These are phyloP conservation scores for Mycetomoellerius zeteki DNA, from an alignment of 1,140 invertebrate species.

Conservation along the genomic window DNA sequence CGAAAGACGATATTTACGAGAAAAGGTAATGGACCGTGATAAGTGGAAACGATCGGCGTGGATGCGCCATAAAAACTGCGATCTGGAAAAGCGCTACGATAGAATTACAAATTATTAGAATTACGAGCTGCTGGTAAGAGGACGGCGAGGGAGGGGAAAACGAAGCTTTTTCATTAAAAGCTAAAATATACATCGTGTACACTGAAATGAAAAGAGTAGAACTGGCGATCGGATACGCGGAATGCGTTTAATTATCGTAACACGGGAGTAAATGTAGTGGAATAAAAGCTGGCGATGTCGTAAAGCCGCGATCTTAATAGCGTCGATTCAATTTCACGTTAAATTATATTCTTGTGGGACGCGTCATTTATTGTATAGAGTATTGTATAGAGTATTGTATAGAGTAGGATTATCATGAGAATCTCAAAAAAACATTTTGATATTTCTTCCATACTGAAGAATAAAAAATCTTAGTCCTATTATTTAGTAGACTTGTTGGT, in stretches of 20 bases:
- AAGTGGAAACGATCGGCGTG: slow-evolving; percentile 65
- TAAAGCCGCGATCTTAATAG: neutral
- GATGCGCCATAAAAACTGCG: slow-evolving; percentile 41
- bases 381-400: too few relatives aligned
- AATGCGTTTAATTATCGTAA: neutral
- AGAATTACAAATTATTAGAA: slow-evolving; percentile 58
- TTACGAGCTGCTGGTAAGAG: neutral
- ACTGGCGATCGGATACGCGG: neutral
- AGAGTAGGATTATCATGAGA: too few relatives aligned
- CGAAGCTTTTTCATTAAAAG: neutral
- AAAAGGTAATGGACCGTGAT: slow-evolving; percentile 77
- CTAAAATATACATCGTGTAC: neutral
- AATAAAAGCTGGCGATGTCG: slow-evolving; percentile 9
- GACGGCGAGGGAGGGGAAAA: neutral
- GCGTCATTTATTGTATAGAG: neutral
- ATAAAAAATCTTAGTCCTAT: too few relatives aligned
- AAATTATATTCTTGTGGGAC: neutral
- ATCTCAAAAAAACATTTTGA: too few relatives aligned
- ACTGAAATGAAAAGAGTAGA: neutral
- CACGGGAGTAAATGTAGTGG: neutral
- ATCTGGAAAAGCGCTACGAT: slow-evolving; percentile 42
- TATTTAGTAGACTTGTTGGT: too few relatives aligned
- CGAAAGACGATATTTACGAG: slow-evolving; percentile 71
- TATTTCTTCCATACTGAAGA: too few relatives aligned
- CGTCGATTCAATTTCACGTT: neutral